Evolutionary conservation across 2,888 invertebrate genomes (phyloP), one percentile per base, ranked within the genome.

Genomic region (Drosophila fungiperda): DNA sequence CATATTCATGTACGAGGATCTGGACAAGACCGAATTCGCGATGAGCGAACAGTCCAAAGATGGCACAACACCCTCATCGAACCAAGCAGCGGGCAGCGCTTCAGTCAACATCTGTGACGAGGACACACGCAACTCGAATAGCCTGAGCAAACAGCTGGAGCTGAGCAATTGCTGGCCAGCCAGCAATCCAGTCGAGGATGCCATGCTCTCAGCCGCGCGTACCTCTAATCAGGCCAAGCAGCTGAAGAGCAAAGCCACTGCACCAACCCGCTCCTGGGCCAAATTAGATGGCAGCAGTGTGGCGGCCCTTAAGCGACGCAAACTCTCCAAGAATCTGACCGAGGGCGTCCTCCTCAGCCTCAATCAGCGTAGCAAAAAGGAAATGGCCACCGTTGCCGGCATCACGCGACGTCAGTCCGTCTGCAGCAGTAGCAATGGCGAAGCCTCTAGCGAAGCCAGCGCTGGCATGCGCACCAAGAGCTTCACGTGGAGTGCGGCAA

Each of bases 1-100:
- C 89, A 97, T 97, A 83, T 96, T 97, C 83, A 95, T 95, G 55
- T 96, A 95, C 86, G 96, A 96, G 90, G 96, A 96, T 90, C 93
- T 96, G 64, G 74, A 91, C 55, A 91, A 95, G 92, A 94, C 94
- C 72, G 96, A 95, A 60, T 90, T 92, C 62, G 73, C 87, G 45
- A 90, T 91, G 23, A 90, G 92, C 42, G 94, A 94, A 63, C 90
- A 93, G 58, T 89, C 91, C 8, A 92, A 92, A 68, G 93, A 93
- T 62, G 94, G 94, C 61, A 94, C 94, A 78, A 74, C 66, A n/a
- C 84, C 76, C 26, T 86, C 26, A 12, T 55, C 72, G 50, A 69
- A 60, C 7, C 73, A 58, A 38, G 32, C 54, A 2, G 26, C 64
- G 15, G 76, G 49, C 20, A 64, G 49, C 33, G 62, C 60, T 23